Percentiles rank a stretch among this genome's conserved stretches.
Conservation (phyloP, 2,113 vertebrate species). For the Hemiprocne comata region DNA sequence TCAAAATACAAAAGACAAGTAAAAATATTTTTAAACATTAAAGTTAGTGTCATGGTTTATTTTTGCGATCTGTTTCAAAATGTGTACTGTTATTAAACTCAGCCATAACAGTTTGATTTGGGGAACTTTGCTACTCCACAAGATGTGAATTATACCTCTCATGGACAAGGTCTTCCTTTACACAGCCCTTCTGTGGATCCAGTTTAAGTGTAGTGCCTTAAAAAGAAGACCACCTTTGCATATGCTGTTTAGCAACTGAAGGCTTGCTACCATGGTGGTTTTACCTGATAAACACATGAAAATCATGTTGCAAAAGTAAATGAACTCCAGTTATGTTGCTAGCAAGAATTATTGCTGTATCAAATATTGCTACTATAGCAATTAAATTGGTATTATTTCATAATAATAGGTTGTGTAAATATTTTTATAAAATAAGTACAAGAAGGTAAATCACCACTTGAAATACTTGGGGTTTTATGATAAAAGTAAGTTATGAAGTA, state of each 20-base stretch:
- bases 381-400: not conserved
- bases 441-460: not conserved
- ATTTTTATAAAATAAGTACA: not conserved
- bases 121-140: not conserved
- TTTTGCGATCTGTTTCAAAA: not conserved
- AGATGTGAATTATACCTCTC: not conserved
- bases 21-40: not conserved
- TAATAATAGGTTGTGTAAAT: not conserved
- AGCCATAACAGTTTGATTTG: not conserved
- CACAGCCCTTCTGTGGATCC: not conserved
- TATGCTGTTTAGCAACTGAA: not conserved
- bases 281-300: not conserved
- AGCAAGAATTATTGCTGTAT: not conserved
- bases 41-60: not conserved
- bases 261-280: not conserved
- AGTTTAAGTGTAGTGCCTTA: not conserved
- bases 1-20: not conserved
- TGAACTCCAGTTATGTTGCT: not conserved
- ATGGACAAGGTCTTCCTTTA: not conserved
- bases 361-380: not conserved
- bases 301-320: not conserved
- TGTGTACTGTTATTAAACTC: not conserved
- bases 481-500: not conserved
- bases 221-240: not conserved
- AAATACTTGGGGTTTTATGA: not conserved